Evolutionary conservation across 2,113 vertebrate genomes (phyloP).

Genomic region (Noctilio leporinus): DNA sequence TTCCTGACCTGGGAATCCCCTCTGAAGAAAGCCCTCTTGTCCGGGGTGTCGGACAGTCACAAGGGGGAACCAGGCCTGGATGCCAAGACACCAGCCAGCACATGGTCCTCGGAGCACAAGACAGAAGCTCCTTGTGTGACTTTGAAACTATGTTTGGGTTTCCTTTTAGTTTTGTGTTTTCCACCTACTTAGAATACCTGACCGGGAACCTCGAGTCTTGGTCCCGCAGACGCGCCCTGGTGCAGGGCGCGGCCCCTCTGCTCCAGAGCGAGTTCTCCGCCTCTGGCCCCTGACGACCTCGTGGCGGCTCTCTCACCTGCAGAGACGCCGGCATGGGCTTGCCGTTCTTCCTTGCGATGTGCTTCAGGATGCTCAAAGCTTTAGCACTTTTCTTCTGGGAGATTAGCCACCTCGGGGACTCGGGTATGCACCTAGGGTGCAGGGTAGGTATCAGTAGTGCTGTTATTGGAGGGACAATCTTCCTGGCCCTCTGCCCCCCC

Average conservation of each 20-base stretch:
- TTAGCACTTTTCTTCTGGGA: constrained; percentile 78
- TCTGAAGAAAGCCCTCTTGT: too few relatives aligned
- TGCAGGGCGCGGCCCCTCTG: rapidly evolving
- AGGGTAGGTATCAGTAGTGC: neutral
- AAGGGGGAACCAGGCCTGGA: rapidly evolving
- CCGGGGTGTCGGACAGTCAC: rapidly evolving
- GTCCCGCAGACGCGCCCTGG: neutral
- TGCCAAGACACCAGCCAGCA: rapidly evolving
- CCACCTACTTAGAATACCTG: neutral
- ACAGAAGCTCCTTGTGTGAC: neutral
- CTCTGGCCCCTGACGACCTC: neutral
- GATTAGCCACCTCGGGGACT: constrained; percentile 84
- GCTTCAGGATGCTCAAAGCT: constrained; percentile 75
- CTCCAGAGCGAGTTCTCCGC: rapidly evolving
- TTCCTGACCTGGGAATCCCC: neutral
- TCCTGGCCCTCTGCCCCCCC: rapidly evolving
- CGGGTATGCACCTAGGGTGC: constrained; percentile 78
- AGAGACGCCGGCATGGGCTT: constrained; percentile 71
- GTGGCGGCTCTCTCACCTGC: constrained; percentile 69
- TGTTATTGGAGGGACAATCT: neutral
- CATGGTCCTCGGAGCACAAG: neutral
- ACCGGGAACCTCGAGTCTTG: neutral
- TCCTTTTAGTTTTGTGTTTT: neutral
- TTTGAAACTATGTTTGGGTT: neutral
- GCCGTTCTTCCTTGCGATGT: constrained; percentile 80